phyloP scores from a whole-genome alignment of 2,797 vertebrate genomes.

The Holocentrus rufus region DNA sequence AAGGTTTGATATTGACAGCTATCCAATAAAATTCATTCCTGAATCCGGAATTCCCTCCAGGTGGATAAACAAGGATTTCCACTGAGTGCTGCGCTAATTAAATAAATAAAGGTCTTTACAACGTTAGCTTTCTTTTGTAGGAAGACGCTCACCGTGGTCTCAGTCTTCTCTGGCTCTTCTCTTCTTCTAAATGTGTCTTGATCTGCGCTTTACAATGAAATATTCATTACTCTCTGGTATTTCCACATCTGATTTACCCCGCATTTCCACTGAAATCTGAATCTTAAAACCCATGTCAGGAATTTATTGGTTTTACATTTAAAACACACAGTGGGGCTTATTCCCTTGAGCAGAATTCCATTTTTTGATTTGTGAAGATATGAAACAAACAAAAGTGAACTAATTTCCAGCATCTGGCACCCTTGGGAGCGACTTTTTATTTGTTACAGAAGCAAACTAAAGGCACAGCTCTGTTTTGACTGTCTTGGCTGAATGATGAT shows the following conservation, averaged over 20 bases:
- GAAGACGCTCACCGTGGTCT: slow-evolving; percentile 11
- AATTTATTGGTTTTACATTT: slow-evolving; percentile 72
- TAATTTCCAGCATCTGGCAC: slow-evolving; percentile 56
- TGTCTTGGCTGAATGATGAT: slow-evolving; percentile 44
- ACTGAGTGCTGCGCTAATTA: slow-evolving; percentile 64
- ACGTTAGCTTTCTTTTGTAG: slow-evolving; percentile 58
- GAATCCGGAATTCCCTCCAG: slow-evolving; percentile 71
- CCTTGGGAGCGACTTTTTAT: slow-evolving; percentile 57
- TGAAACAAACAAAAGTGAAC: slow-evolving; percentile 55
- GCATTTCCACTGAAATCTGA: slow-evolving; percentile 58
- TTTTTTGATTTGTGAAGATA: slow-evolving; percentile 60
- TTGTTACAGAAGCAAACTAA: slow-evolving; percentile 46
- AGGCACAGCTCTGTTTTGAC: slow-evolving; percentile 42
- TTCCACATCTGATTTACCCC: slow-evolving; percentile 62
- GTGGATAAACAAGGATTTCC: slow-evolving; percentile 73
- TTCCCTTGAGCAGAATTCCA: slow-evolving; percentile 53
- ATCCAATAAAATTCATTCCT: slow-evolving; percentile 68
- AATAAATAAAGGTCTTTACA: slow-evolving; percentile 72
- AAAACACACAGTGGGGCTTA: slow-evolving; percentile 37
- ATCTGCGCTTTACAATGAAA: slow-evolving; percentile 71
- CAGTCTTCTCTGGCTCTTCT: slow-evolving; percentile 26
- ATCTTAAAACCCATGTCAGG: slow-evolving; percentile 62
- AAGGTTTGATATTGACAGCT: slow-evolving; percentile 78
- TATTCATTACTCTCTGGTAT: slow-evolving; percentile 75
- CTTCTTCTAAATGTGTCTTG: slow-evolving; percentile 54